Conservation (phyloP, 2,797 vertebrate genomes). For the Kryptolebias ocellatus region DNA sequence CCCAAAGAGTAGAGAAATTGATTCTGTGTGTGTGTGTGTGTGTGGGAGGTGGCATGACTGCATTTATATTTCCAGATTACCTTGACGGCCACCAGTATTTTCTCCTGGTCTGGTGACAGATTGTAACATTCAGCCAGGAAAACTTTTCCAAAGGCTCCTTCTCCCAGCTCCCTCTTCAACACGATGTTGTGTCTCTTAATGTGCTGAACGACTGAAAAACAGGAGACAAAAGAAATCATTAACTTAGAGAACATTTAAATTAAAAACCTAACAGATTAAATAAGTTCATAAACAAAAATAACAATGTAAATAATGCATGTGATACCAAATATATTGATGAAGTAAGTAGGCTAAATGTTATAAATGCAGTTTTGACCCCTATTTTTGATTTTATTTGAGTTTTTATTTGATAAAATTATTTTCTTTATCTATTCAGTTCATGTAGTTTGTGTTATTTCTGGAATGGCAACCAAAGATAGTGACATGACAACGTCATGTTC, state of each 20-base stretch:
- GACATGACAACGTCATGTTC: too few species aligned
- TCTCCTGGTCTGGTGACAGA: slow-evolving; percentile 92
- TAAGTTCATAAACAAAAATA: too few species aligned
- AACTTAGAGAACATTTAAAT: background rate
- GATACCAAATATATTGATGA: too few species aligned
- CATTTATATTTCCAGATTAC: slow-evolving; percentile 71
- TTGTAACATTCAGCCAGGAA: slow-evolving; percentile 98
- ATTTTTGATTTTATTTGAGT: too few species aligned
- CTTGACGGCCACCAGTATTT: slow-evolving; percentile 98
- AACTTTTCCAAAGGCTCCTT: slow-evolving; percentile 98
- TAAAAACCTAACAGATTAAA: too few species aligned
- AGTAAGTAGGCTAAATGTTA: too few species aligned
- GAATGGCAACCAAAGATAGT: too few species aligned
- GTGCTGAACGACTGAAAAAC: slow-evolving; percentile 91
- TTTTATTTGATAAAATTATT: too few species aligned
- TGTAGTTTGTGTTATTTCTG: too few species aligned
- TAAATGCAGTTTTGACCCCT: too few species aligned
- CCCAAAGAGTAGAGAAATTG: background rate
- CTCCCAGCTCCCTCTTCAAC: slow-evolving; percentile 95
- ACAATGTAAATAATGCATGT: too few species aligned
- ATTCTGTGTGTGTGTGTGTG: background rate
- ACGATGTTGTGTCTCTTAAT: slow-evolving; percentile 98
- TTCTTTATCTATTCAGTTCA: too few species aligned
- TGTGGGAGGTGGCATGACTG: background rate
- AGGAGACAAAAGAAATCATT: slow-evolving; percentile 4